Evolutionary conservation across 2,888 invertebrate species (phyloP), one percentile per base, ranked within the genome.

Genomic region (Polylopha cassiicola): DNA sequence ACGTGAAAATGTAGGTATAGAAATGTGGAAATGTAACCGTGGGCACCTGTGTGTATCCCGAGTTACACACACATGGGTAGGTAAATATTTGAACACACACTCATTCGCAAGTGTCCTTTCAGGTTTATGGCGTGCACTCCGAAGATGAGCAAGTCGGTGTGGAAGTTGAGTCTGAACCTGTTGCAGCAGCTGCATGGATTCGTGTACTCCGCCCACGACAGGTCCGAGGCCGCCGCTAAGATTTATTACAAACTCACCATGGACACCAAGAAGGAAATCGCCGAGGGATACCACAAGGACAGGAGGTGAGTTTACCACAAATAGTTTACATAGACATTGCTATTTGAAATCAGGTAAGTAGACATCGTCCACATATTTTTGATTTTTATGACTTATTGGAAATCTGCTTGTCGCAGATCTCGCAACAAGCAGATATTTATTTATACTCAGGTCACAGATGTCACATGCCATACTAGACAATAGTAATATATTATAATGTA

Each of bases 111-210:
- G 3, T 20, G 10, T 27, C 6, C 21, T 13, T 33, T 14, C 76
- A 94, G 93, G 68, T 89, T 93, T 50, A 85, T 92, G 61, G 77
- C 89, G 47, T 89, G 90, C 65, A 89, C 91, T 2, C 94, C 94
- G 0, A 89, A 89, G 62, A 84, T 93, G 73, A 89, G 90, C 55
- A 89, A 87, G 56, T 89, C 90, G 27, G 51, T 91, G 11, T 79
- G 87, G 85, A 65, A 68, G 47, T 57, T 86, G 23, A 82, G 82
- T 44, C 55, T 70, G 50, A 67, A 61, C 42, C 31, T 84, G 27
- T 46, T 85, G 21, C 70, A 79, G 16, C 86, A 86, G 51, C 58
- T 86, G 3, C 85, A 84, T 47, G 77, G 72, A 1, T 81, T 84
- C 64, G 49, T 85, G 52, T 84, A 84, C 55, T 66, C 78, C 0